A percentile compares a stretch with the other conserved stretches of the same genome.
Evolutionary conservation across 2,797 vertebrate species (phyloP).

Genomic region (Sebastes ruberrimus): DNA sequence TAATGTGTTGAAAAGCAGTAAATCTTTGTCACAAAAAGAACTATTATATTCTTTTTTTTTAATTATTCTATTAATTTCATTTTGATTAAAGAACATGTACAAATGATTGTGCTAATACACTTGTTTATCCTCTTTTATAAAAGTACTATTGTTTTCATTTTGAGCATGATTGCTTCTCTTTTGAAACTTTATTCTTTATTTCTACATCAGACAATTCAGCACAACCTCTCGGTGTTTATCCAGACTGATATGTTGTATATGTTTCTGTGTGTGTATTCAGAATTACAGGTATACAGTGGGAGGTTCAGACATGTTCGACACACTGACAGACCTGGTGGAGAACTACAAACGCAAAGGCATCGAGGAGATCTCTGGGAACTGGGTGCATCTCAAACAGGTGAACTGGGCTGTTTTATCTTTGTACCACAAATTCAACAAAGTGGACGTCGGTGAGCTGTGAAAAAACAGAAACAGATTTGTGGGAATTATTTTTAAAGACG

Average conservation of each 20-base stretch:
- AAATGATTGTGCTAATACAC: neutral
- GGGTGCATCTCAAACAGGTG: constrained; percentile 92
- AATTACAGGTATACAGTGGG: constrained; percentile 91
- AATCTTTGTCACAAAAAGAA: neutral
- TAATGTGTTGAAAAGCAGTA: neutral
- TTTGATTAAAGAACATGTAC: neutral
- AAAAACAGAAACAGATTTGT: neutral
- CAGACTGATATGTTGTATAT: neutral
- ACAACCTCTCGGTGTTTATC: neutral
- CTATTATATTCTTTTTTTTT: neutral
- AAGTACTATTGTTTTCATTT: neutral
- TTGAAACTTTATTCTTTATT: neutral
- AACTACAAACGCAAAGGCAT: constrained; percentile 91
- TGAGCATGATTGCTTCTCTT: neutral
- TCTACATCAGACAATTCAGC: neutral
- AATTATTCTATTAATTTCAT: neutral
- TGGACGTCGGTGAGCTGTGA: neutral
- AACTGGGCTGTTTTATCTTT: neutral
- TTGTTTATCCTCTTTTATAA: neutral
- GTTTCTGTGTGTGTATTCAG: constrained; percentile 73
- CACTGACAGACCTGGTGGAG: constrained; percentile 92
- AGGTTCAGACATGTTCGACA: constrained; percentile 87
- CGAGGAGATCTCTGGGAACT: constrained; percentile 91
- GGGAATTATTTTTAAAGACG: neutral
- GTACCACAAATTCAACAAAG: neutral